Percentiles rank a stretch among this genome's conserved stretches.
These are phyloP conservation scores for Enteromius mattozi DNA, from an alignment of 2,797 vertebrate genomes.

Conservation along the genomic window DNA sequence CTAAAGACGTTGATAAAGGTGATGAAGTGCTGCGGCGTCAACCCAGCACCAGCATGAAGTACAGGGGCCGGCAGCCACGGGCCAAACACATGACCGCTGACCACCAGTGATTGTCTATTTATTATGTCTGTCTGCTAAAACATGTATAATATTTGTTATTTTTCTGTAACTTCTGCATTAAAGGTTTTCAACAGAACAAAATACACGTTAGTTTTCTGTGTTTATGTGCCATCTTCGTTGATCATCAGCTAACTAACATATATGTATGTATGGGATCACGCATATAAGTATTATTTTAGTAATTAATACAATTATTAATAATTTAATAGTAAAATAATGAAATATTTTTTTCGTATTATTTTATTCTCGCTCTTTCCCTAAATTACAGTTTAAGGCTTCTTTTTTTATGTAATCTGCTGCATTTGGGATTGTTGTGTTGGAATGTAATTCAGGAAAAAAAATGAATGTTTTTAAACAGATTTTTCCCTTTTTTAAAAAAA, in stretches of 20 bases:
- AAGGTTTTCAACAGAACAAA: neutral
- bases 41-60: conserved; percentile 87
- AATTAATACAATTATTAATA: neutral
- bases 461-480: too few species aligned
- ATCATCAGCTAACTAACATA: too few species aligned
- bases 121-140: neutral
- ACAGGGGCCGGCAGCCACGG: conserved; percentile 79
- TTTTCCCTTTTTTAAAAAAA: too few species aligned
- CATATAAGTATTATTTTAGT: neutral
- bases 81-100: conserved; percentile 62
- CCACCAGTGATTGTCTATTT: conserved; percentile 14
- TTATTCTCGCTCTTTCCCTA: neutral
- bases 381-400: neutral
- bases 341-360: too few species aligned
- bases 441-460: neutral
- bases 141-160: too few species aligned
- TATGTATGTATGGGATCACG: too few species aligned
- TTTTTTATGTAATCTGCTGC: neutral
- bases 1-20: conserved; percentile 82
- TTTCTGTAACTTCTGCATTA: conserved; percentile 8
- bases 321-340: neutral
- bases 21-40: conserved; percentile 86
- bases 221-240: neutral
- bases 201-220: neutral
- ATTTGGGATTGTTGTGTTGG: neutral